A percentile compares a stretch with the other conserved stretches of the same genome.
These are phyloP conservation scores for Cyclopterus lumpus DNA, from an alignment of 2,797 vertebrate species.

Conservation along the genomic window DNA sequence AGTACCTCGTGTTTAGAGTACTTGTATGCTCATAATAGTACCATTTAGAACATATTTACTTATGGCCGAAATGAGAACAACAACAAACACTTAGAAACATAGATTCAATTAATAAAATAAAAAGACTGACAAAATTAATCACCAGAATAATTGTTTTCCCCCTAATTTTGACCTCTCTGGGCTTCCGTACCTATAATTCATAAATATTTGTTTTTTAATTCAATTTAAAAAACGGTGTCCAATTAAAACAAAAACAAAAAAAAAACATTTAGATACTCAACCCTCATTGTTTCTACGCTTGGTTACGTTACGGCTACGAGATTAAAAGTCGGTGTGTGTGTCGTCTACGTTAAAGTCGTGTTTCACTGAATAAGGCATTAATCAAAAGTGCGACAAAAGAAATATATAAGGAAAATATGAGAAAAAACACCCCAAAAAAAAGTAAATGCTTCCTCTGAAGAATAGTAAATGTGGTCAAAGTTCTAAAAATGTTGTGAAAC, in stretches of 20 bases:
- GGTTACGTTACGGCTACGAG: background rate
- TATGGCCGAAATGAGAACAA: background rate
- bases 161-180: background rate
- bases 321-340: constrained; percentile 4
- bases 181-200: background rate
- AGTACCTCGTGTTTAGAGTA: background rate
- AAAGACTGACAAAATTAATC: background rate
- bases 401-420: background rate
- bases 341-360: background rate
- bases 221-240: background rate
- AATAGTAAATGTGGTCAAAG: background rate
- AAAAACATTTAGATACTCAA: background rate
- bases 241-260: background rate
- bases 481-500: constrained; percentile 40
- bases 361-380: constrained; percentile 64
- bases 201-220: background rate
- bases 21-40: too few relatives aligned
- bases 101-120: background rate
- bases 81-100: background rate
- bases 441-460: background rate
- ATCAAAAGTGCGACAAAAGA: constrained; percentile 69
- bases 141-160: background rate
- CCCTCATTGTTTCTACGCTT: background rate
- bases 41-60: background rate
- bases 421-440: constrained; percentile 9